phyloP scores from a whole-genome alignment of 2,888 invertebrate species.

The Amiota minor region DNA sequence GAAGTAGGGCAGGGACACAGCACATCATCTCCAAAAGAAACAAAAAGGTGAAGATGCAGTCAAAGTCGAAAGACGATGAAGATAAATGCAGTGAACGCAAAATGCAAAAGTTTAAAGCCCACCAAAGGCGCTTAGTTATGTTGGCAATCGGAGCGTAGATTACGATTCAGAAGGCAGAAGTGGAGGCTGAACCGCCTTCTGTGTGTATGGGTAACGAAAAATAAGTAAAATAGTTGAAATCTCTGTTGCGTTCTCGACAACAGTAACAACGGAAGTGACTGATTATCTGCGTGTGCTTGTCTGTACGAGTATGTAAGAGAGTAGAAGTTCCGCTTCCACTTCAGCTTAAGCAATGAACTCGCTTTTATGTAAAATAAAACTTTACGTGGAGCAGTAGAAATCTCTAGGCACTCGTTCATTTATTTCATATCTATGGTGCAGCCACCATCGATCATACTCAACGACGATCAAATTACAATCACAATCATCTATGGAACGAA shows the following conservation, averaged over 20 bases:
- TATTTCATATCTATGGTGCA: background rate
- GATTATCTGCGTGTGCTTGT: background rate
- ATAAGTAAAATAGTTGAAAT: conserved; percentile 52
- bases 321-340: conserved; percentile 15
- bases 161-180: background rate
- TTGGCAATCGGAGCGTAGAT: background rate
- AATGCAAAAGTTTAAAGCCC: background rate
- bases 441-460: conserved; percentile 61
- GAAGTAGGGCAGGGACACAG: background rate
- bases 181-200: background rate
- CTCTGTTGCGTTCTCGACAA: conserved; percentile 38
- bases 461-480: conserved; percentile 50
- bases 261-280: conserved; percentile 1
- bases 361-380: background rate
- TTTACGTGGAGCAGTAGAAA: background rate
- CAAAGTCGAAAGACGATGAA: conserved; percentile 10
- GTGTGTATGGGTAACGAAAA: conserved; percentile 37
- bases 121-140: background rate
- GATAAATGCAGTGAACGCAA: conserved; percentile 25
- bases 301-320: conserved; percentile 14
- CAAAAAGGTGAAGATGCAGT: no score
- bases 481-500: background rate
- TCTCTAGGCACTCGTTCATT: conserved; percentile 13
- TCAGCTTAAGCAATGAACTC: conserved; percentile 20
- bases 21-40: no score